Evolutionary conservation across 2,888 invertebrate genomes (phyloP), one percentile per base, ranked within the genome.

Genomic region (Eupithecia centaureata): DNA sequence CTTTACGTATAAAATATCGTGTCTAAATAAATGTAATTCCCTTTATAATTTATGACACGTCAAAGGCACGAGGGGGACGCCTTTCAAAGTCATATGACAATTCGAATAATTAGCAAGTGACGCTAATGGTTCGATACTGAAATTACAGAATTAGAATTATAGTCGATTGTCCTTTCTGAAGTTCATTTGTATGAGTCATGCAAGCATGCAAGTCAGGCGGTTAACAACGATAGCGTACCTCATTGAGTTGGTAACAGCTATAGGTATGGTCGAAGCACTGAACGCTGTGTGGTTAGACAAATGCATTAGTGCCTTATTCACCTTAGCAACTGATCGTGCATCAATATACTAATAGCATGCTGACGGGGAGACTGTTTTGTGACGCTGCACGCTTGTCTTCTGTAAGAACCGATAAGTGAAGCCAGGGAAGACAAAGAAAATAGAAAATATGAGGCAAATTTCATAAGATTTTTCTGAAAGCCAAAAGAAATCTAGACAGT

Each of bases 141-240:
- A 61, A 64, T 38, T 30, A 54, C 54, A 62, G 62, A 62, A 54
- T 61, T 33, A 52, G 47, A 62, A 8, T 47, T 47, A 33, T 47
- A 57, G 47, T 30, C 47, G 13, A 57, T 61, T 61, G 61, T 65
- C 65, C 65, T 65, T 61, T 56, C 28, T 61, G 65, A 65, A 63
- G 67, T 59, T 67, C 67, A 59, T 30, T 32, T 25, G 38, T 13
- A 47, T 61, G 61, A 61, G 33, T 42, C 57, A 56, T 28, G 56
- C 51, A 1, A 51, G 51, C n/a, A 18, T 30, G 28, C 8, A 56
- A 4, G 18, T 18, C 56, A 56, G 18, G 56, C 8, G 56, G 32
- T 54, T 27, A 54, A n/a, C 27, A 25, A 1, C 4, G 28, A 54
- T n/a, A 54, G 54, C 13, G 27, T 54, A 52, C 52, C 27, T 52